phyloP scores from a whole-genome alignment of 2,888 invertebrate species.

The Malacosoma neustria region DNA sequence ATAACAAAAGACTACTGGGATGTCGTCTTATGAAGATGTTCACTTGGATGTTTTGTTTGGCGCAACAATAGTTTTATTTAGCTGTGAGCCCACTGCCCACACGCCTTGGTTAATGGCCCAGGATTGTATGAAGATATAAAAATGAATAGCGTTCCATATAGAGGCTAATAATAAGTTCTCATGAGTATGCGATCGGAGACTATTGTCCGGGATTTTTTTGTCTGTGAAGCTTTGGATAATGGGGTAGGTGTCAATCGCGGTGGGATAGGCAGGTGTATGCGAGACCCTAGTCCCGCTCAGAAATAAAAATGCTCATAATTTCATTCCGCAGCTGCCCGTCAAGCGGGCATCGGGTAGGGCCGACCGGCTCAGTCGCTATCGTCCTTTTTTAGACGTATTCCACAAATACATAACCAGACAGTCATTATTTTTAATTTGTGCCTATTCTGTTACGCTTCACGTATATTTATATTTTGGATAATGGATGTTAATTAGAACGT shows the following conservation, averaged over 20 bases:
- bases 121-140: constrained; percentile 71
- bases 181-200: constrained; percentile 59
- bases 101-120: constrained; percentile 66
- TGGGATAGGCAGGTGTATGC: constrained; percentile 57
- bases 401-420: constrained; percentile 47
- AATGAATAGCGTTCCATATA: constrained; percentile 60
- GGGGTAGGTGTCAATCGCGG: constrained; percentile 70
- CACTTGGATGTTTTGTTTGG: constrained; percentile 66
- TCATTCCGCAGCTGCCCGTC: constrained; percentile 70
- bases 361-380: constrained; percentile 29
- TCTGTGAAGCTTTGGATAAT: constrained; percentile 50
- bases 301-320: constrained; percentile 71
- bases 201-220: constrained; percentile 62
- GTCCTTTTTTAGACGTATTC: constrained; percentile 60
- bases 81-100: constrained; percentile 69
- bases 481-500: constrained; percentile 28
- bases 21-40: constrained; percentile 67
- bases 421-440: constrained; percentile 54
- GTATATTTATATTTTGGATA: constrained; percentile 12
- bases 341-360: constrained; percentile 54
- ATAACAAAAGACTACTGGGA: constrained; percentile 53
- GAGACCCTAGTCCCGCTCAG: constrained; percentile 27
- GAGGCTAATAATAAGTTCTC: constrained; percentile 70
- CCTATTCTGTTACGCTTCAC: constrained; percentile 28
- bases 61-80: constrained; percentile 72